A percentile compares a stretch with the other conserved stretches of the same genome.
These are phyloP conservation scores for Willisornis vidua DNA, from an alignment of 2,113 vertebrate genomes.

Conservation along the genomic window DNA sequence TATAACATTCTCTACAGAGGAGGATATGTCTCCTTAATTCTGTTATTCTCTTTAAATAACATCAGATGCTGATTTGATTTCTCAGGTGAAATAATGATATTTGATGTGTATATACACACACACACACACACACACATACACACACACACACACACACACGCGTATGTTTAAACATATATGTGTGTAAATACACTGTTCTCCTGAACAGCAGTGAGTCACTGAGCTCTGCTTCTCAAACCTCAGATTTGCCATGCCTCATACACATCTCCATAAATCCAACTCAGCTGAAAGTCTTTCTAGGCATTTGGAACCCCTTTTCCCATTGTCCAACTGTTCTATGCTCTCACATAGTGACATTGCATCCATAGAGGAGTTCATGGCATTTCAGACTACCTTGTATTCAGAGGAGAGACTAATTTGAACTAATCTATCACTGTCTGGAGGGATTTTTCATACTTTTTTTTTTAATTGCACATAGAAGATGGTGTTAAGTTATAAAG, in stretches of 20 bases:
- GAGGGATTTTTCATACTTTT: neutral
- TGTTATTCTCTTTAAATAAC: neutral
- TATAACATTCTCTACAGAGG: neutral
- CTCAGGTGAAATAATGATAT: neutral
- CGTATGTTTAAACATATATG: too few species aligned
- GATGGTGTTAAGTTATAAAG: neutral
- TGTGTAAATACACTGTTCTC: neutral
- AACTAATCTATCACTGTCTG: neutral
- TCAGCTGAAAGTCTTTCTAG: neutral
- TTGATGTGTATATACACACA: neutral
- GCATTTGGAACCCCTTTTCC: neutral
- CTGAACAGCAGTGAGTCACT: neutral
- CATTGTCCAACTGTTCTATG: neutral
- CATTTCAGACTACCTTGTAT: neutral
- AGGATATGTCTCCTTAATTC: neutral
- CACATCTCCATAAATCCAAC: neutral
- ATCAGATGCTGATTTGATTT: neutral
- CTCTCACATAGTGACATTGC: neutral
- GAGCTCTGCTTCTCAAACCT: neutral
- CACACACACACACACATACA: too few species aligned
- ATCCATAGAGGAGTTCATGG: neutral
- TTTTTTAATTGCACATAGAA: neutral
- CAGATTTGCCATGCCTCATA: neutral
- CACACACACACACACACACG: too few species aligned
- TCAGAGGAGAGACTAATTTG: neutral